Conservation (phyloP, 2,113 vertebrate genomes). For the Mirza zaza region DNA sequence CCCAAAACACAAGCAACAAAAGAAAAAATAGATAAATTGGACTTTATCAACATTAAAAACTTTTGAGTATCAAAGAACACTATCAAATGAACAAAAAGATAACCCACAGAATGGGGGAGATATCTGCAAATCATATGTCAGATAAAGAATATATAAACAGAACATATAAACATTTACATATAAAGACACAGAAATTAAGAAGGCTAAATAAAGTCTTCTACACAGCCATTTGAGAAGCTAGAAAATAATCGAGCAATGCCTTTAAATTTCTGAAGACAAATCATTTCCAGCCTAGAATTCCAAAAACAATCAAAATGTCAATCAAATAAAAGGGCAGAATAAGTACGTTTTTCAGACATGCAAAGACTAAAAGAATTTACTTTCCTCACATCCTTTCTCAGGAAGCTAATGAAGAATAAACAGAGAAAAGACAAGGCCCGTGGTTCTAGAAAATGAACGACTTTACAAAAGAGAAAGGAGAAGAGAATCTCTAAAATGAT, state of each 20-base stretch:
- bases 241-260: not conserved
- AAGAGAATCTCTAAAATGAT: not conserved
- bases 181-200: not conserved
- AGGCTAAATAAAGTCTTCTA: not conserved
- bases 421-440: not conserved
- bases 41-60: not conserved
- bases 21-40: not conserved
- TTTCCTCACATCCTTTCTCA: not conserved
- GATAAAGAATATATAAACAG: not conserved
- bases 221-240: not conserved
- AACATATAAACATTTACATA: not conserved
- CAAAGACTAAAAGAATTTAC: not conserved
- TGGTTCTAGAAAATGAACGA: not conserved
- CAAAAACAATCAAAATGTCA: not conserved
- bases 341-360: not conserved
- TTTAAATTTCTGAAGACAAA: not conserved
- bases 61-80: not conserved
- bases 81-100: not conserved
- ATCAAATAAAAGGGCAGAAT: not conserved
- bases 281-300: not conserved
- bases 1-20: not conserved
- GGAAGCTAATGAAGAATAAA: not conserved
- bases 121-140: not conserved
- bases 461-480: not conserved
- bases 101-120: not conserved